phyloP scores from a whole-genome alignment of 2,113 vertebrate genomes.

The Notarius lentiginosus region DNA sequence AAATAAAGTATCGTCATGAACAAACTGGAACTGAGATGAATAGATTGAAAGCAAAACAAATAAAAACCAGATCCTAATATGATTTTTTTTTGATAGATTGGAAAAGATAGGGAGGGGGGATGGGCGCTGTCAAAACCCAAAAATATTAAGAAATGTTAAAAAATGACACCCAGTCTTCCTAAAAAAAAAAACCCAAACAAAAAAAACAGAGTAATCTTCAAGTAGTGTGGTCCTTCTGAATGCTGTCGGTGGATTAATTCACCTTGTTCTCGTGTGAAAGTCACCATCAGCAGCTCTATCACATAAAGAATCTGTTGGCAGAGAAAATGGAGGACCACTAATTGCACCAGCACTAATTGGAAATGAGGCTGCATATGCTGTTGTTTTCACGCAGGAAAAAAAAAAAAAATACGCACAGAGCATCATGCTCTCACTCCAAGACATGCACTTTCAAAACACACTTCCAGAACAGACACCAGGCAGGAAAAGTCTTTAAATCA shows the following conservation, averaged over 20 bases:
- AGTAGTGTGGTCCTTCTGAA: slow-evolving; percentile 4
- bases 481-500: background rate
- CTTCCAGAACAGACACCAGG: background rate
- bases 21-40: background rate
- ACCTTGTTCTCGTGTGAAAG: slow-evolving; percentile 63
- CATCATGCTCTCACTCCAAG: slow-evolving; percentile 18
- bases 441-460: slow-evolving; percentile 45
- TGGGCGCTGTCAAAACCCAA: slow-evolving; percentile 32
- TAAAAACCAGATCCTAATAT: background rate
- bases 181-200: background rate
- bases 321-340: slow-evolving; percentile 81
- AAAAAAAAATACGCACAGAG: slow-evolving; percentile 24
- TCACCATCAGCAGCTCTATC: slow-evolving; percentile 69
- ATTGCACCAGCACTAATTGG: slow-evolving; percentile 74
- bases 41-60: background rate
- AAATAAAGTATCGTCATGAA: background rate
- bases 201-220: background rate
- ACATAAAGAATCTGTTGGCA: slow-evolving; percentile 70
- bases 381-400: slow-evolving; percentile 30
- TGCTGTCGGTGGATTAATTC: slow-evolving; percentile 35
- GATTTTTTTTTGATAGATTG: background rate
- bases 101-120: slow-evolving; percentile 11
- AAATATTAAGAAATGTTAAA: slow-evolving; percentile 33
- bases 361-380: slow-evolving; percentile 63
- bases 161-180: background rate